Evolutionary conservation across 2,888 invertebrate genomes (phyloP).

Genomic region (Tyria jacobaeae): DNA sequence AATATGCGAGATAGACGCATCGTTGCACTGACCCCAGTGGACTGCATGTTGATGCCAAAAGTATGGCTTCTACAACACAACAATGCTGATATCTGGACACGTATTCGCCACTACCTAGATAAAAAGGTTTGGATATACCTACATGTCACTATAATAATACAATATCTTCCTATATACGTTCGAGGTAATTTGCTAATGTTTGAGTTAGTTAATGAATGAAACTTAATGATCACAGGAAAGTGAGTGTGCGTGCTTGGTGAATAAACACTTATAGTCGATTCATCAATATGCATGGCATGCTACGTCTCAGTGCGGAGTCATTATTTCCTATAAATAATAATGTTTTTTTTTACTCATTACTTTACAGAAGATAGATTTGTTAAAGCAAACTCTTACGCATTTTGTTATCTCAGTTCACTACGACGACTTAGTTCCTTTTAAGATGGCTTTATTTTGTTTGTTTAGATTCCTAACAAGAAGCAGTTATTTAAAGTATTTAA

Average conservation of each 20-base stretch:
- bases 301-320: too few relatives aligned
- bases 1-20: slow-evolving; percentile 89
- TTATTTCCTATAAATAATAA: too few relatives aligned
- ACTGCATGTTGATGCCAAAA: slow-evolving; percentile 89
- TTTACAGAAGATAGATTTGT: too few relatives aligned
- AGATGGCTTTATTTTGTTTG: neutral
- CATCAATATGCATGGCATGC: too few relatives aligned
- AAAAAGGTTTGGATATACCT: slow-evolving; percentile 70
- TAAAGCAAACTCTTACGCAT: too few relatives aligned
- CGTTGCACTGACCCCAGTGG: slow-evolving; percentile 87
- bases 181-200: too few relatives aligned
- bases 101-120: slow-evolving; percentile 87
- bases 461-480: slow-evolving; percentile 85
- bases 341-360: too few relatives aligned
- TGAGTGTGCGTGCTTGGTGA: neutral
- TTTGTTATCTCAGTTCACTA: neutral
- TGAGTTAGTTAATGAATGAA: too few relatives aligned
- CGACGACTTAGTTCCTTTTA: neutral
- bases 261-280: neutral
- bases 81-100: slow-evolving; percentile 88
- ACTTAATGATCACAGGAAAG: neutral
- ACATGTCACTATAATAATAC: too few relatives aligned
- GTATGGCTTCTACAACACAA: slow-evolving; percentile 90
- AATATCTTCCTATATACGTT: too few relatives aligned
- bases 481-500: slow-evolving; percentile 85